Evolutionary conservation across 2,113 vertebrate species (phyloP).

Genomic region (Procavia capensis): DNA sequence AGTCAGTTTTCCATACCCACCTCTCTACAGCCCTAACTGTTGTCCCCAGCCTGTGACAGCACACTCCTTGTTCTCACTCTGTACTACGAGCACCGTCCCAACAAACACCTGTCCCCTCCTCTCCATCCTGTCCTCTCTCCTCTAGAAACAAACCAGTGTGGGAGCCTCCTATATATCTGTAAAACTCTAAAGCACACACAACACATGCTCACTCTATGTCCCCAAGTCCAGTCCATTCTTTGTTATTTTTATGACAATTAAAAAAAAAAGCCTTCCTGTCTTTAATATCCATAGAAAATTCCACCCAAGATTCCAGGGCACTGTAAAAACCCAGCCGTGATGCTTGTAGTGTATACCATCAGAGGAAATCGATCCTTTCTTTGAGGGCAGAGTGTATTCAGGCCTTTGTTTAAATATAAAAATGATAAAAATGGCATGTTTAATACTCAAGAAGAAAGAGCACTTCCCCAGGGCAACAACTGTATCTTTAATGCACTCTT

Average conservation of each 20-base stretch:
- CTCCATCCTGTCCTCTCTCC: no score
- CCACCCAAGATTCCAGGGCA: not conserved
- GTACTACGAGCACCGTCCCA: no score
- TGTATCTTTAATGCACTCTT: not conserved
- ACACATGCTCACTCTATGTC: no score
- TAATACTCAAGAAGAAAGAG: not conserved
- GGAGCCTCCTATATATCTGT: no score
- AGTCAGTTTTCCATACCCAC: no score
- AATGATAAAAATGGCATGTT: conserved; percentile 40
- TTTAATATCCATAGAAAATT: not conserved
- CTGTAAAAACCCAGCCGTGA: not conserved
- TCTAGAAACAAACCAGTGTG: no score
- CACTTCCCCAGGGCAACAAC: not conserved
- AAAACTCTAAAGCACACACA: no score
- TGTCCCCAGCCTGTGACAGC: no score
- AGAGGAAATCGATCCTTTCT: not conserved
- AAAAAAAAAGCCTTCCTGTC: not conserved
- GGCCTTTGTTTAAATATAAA: conserved; percentile 13
- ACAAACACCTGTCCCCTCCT: no score
- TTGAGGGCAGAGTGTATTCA: not conserved
- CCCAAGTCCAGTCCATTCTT: no score
- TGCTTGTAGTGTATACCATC: not conserved
- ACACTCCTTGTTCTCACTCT: no score
- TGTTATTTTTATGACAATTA: not conserved
- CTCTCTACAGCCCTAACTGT: no score